A percentile compares a stretch with the other conserved stretches of the same genome.
Evolutionary conservation across 2,888 invertebrate species (phyloP).

Genomic region (Reticulitermes lucifugus): DNA sequence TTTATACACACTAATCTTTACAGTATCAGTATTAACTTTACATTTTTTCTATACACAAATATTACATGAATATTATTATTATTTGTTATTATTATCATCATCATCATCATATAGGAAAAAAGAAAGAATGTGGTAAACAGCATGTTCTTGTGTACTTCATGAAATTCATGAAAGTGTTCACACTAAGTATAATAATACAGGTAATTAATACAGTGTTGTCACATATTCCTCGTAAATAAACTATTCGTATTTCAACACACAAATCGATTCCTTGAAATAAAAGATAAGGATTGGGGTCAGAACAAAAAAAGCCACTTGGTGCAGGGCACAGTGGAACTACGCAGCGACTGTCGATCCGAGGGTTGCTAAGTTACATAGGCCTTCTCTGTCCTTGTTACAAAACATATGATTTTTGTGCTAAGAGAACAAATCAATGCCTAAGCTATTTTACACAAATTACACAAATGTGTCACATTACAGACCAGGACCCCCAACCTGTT

Average conservation of each 20-base stretch:
- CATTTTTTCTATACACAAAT: constrained; percentile 36
- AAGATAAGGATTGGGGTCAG: not conserved
- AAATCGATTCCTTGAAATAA: not conserved
- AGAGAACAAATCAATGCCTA: not conserved
- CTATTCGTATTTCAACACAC: constrained; percentile 4
- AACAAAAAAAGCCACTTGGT: not conserved
- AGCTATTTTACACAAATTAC: no score
- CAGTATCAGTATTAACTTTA: constrained; percentile 31
- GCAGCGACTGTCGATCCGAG: not conserved
- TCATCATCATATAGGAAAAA: not conserved
- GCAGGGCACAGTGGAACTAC: not conserved
- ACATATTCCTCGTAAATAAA: not conserved
- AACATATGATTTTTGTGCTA: not conserved
- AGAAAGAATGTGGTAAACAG: constrained; percentile 7
- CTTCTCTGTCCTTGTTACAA: not conserved
- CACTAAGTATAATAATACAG: constrained; percentile 22
- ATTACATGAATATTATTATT: constrained; percentile 14
- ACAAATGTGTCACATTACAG: not conserved
- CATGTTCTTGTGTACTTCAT: not conserved
- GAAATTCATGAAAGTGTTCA: constrained; percentile 30
- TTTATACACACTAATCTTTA: constrained; percentile 36
- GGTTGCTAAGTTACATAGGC: constrained; percentile 23
- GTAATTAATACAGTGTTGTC: not conserved
- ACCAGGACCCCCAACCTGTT: not conserved
- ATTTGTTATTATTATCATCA: not conserved